Percentiles rank a stretch among this genome's conserved stretches.
phyloP scores from a whole-genome alignment of 2,888 invertebrate species.

The Rhagonycha lutea region DNA sequence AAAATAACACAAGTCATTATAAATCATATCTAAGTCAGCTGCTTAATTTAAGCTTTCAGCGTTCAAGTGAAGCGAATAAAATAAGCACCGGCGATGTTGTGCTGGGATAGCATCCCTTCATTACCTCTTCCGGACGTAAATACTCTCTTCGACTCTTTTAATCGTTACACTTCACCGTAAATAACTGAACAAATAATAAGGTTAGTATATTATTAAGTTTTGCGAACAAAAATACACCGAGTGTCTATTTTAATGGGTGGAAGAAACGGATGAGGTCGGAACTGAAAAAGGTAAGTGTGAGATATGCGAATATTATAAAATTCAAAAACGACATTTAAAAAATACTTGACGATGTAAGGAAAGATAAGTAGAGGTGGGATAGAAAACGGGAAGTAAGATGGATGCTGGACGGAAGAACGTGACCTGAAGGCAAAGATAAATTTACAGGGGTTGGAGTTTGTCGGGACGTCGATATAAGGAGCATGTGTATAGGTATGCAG shows the following conservation, averaged over 20 bases:
- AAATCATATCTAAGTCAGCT: slow-evolving; percentile 51
- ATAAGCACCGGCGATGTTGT: slow-evolving; percentile 39
- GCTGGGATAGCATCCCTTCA: slow-evolving; percentile 47
- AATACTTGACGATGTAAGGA: slow-evolving; percentile 32
- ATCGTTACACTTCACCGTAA: slow-evolving; percentile 16
- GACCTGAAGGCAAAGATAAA: slow-evolving; percentile 42
- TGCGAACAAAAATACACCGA: neutral
- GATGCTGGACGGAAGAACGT: slow-evolving; percentile 42
- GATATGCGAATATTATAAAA: neutral
- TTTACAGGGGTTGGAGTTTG: slow-evolving; percentile 29
- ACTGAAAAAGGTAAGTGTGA: neutral
- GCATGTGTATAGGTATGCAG: slow-evolving; percentile 39
- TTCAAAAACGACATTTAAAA: slow-evolving; percentile 23
- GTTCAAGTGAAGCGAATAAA: slow-evolving; percentile 43
- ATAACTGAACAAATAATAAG: slow-evolving; percentile 13
- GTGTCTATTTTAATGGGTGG: neutral
- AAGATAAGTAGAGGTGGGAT: slow-evolving; percentile 32
- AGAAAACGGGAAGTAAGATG: slow-evolving; percentile 36
- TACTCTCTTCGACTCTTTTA: slow-evolving; percentile 21
- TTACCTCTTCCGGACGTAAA: slow-evolving; percentile 45
- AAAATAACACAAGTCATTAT: slow-evolving; percentile 45
- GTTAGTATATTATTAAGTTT: neutral
- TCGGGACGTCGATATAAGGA: slow-evolving; percentile 28
- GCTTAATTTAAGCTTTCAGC: slow-evolving; percentile 46
- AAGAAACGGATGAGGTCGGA: neutral